These are phyloP conservation scores for Squalus acanthias DNA, from an alignment of 2,797 vertebrate species.

Conservation along the genomic window DNA sequence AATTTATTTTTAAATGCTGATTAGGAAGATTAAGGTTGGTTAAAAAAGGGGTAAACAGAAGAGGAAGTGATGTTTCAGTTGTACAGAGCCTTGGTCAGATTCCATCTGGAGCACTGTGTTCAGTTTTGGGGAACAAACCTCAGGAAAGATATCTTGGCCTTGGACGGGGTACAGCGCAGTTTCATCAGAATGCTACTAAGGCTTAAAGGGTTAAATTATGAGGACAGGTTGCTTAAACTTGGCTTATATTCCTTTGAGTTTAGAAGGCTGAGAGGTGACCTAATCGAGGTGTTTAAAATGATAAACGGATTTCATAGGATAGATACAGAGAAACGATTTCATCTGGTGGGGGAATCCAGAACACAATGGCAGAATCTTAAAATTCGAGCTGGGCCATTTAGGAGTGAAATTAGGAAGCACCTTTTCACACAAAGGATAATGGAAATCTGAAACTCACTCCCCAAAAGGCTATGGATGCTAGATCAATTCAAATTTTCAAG, in stretches of 20 bases:
- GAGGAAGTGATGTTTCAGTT: neutral
- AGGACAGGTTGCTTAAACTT: neutral
- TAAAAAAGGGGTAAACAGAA: neutral
- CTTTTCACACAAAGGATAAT: neutral
- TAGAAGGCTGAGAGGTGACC: neutral
- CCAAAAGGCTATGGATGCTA: neutral
- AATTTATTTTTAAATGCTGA: neutral
- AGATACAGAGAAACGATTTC: neutral
- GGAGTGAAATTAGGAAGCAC: neutral
- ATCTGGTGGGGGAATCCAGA: neutral
- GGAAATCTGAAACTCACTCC: neutral
- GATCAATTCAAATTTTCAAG: neutral
- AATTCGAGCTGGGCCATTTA: neutral
- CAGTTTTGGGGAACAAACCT: neutral
- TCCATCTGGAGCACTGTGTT: neutral
- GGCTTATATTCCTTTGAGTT: neutral
- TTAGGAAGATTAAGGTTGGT: neutral
- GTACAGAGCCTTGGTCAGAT: neutral
- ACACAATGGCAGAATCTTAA: neutral
- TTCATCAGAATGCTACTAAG: neutral
- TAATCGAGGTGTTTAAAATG: neutral
- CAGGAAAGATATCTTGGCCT: neutral
- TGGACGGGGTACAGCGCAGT: neutral
- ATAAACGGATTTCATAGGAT: neutral
- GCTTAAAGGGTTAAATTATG: neutral